Percentiles rank a stretch among this genome's conserved stretches.
Conservation (phyloP, 1,140 invertebrate genomes). For the Megathymus violae region DNA sequence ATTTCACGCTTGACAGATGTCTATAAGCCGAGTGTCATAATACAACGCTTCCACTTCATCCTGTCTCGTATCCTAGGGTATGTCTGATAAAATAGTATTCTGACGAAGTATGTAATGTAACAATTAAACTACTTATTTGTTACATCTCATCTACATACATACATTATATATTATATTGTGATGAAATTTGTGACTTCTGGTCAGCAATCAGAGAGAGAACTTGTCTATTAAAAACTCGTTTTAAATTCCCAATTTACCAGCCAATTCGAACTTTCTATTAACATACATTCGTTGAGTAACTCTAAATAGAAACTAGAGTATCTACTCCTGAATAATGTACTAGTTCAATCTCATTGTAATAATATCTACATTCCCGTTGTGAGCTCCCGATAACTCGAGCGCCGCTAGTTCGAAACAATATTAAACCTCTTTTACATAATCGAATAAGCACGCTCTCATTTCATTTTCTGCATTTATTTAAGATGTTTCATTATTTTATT, state of each 20-base stretch:
- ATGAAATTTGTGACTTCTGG: no score
- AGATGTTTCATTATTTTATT: not conserved
- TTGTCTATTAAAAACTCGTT: slow-evolving; percentile 10
- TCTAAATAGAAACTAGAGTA: slow-evolving; percentile 7
- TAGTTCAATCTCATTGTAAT: slow-evolving; percentile 31
- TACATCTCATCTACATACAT: no score
- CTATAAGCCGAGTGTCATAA: no score
- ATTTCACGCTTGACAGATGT: no score
- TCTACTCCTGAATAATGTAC: slow-evolving; percentile 27
- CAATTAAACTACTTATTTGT: no score
- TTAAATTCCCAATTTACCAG: not conserved
- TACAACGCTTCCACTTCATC: no score
- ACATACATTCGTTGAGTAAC: not conserved
- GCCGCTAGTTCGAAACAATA: slow-evolving; percentile 6
- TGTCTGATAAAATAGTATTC: no score
- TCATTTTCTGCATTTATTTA: slow-evolving; percentile 17
- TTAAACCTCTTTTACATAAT: slow-evolving; percentile 30
- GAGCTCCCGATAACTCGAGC: slow-evolving; percentile 20
- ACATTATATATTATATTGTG: not conserved
- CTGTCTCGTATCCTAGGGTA: no score
- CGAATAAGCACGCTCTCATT: slow-evolving; percentile 22
- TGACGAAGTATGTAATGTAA: no score
- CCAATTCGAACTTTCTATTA: not conserved
- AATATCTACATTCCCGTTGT: slow-evolving; percentile 17
- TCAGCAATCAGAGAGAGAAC: no score